Base-by-base conservation (phyloP, 2,113 vertebrate genomes). In the Copsychus sechellarum region DNA sequence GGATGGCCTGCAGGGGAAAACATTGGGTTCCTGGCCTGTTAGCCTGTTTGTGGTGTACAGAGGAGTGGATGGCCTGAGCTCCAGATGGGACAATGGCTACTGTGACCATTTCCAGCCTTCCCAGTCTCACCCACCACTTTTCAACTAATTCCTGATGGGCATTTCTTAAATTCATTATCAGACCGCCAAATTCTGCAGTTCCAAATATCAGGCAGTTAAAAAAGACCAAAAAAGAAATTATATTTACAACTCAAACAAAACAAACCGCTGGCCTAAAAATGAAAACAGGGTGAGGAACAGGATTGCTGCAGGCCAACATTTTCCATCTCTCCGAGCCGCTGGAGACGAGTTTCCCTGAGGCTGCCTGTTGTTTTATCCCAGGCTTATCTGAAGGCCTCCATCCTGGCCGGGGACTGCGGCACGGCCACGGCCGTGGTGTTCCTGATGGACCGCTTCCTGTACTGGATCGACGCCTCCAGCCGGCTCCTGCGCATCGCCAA, bases 401-500 rank as follows among this genome's bases (percentile, higher is more conserved):
- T 99, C 93, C 13, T 57, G 45, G 97, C 95, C 34, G 84, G 80
- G 74, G 98, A 99, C 94, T 97, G 97, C 0, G 4, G 34, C 11
- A 93, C 96, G 0, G 98, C 99, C 0, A 72, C 98, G 4, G 98
- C 98, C 2, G 89, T 98, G 26, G 95, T 99, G 65, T 99, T 99
- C 95, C 93, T 99, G 89, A 88, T 98, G 4, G 99, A 99, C 95
- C 98, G 99, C 11, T 98, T 99, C 91, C 97, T 99, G 8, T 99
- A 99, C 36, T 98, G 98, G 98, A 97, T 97, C 0, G 99, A 99
- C 54, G 97, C 98, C 47, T 99, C 99, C 14, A 95, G 92, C 25
- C 62, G 95, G 17, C 98, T 99, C 21, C 98, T 99, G 34, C 97
- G 90, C 60, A 97, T 99, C 6, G 97, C 98, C 96, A 98, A 98